Conservation (phyloP, 2,113 vertebrate genomes). For the Pagrus major region DNA sequence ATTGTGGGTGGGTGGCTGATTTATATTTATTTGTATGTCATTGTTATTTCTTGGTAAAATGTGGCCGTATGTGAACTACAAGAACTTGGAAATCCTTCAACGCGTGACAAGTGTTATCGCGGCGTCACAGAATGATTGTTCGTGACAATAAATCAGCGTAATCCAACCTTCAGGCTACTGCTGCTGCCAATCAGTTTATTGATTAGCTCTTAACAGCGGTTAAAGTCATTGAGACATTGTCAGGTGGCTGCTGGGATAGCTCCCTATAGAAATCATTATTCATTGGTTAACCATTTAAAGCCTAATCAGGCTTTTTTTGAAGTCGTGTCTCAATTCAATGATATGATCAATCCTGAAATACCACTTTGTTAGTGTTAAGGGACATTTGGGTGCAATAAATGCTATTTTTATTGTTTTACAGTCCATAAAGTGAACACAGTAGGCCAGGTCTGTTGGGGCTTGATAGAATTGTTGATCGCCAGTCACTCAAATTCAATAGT, state of each 20-base stretch:
- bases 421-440: not conserved
- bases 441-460: not conserved
- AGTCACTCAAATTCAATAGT: not conserved
- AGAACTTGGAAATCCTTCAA: not conserved
- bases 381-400: conserved; percentile 20
- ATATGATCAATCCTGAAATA: conserved; percentile 15
- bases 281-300: conserved; percentile 43
- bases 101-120: not conserved
- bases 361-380: not conserved
- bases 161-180: conserved; percentile 42
- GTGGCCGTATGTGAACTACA: not conserved
- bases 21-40: not conserved
- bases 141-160: conserved; percentile 48
- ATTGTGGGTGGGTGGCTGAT: not conserved
- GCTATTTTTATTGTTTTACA: conserved; percentile 10
- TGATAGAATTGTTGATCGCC: not conserved
- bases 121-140: not conserved
- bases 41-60: not conserved
- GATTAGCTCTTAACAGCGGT: conserved; percentile 61
- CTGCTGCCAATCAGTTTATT: conserved; percentile 58
- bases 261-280: conserved; percentile 38
- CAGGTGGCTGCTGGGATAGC: conserved; percentile 46
- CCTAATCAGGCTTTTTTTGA: conserved; percentile 23
- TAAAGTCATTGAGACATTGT: conserved; percentile 58
- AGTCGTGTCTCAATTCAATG: not conserved